Evolutionary conservation across 2,888 invertebrate species (phyloP).

Genomic region (Coenonympha glycerion): DNA sequence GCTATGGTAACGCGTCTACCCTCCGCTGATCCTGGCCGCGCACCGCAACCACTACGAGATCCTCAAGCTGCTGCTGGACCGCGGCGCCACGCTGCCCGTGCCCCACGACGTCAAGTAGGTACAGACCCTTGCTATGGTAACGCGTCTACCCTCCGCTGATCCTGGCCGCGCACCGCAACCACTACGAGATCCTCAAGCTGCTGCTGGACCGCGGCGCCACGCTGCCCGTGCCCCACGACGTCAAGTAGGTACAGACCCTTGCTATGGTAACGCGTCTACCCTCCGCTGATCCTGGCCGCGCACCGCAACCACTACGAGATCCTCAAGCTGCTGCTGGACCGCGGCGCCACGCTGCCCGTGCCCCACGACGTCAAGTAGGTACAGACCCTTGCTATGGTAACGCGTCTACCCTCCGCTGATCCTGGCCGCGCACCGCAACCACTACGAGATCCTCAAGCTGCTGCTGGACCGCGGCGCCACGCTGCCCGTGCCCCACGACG

Average conservation of each 20-base stretch:
- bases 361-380: slow-evolving; percentile 93
- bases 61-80: slow-evolving; percentile 92
- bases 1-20: too few species aligned
- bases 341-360: slow-evolving; percentile 92
- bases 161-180: slow-evolving; percentile 95
- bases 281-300: slow-evolving; percentile 94
- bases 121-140: too few species aligned
- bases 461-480: slow-evolving; percentile 94
- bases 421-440: slow-evolving; percentile 95
- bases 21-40: slow-evolving; percentile 94
- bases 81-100: slow-evolving; percentile 92
- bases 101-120: slow-evolving; percentile 93
- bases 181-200: slow-evolving; percentile 97
- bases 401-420: too few species aligned
- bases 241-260: slow-evolving; percentile 83
- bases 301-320: slow-evolving; percentile 99
- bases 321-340: slow-evolving; percentile 92
- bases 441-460: slow-evolving; percentile 97
- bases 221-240: slow-evolving; percentile 93
- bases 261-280: too few species aligned
- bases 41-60: slow-evolving; percentile 99
- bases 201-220: slow-evolving; percentile 94
- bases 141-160: too few species aligned
- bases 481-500: slow-evolving; percentile 93
- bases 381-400: too few species aligned